phyloP scores from a whole-genome alignment of 2,113 vertebrate species.

The Gracilinanus agilis region DNA sequence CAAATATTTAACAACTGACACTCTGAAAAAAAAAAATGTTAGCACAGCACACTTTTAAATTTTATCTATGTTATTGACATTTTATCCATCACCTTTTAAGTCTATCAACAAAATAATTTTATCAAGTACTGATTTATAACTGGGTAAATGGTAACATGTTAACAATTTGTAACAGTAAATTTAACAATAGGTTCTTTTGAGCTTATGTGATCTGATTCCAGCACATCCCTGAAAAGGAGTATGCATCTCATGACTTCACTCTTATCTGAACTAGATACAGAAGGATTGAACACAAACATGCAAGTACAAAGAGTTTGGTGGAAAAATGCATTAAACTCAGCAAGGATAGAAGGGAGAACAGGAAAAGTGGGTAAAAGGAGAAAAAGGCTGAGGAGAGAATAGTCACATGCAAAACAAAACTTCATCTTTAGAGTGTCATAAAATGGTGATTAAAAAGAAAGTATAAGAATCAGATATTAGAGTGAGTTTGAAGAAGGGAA shows the following conservation, averaged over 20 bases:
- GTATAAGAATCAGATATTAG: neutral
- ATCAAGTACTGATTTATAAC: neutral
- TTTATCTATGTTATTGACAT: neutral
- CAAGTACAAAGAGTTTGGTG: neutral
- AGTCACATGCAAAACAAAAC: neutral
- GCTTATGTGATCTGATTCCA: neutral
- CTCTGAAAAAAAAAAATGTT: neutral
- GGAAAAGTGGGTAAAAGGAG: no score
- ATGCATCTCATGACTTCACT: neutral
- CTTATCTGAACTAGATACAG: neutral
- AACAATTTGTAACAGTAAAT: neutral
- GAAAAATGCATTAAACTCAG: neutral
- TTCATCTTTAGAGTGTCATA: neutral
- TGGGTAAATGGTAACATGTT: neutral
- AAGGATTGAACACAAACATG: neutral
- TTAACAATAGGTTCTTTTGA: neutral
- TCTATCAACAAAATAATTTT: neutral
- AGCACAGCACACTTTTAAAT: neutral
- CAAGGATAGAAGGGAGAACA: no score
- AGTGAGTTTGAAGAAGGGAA: neutral
- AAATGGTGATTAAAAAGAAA: neutral
- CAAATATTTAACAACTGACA: neutral
- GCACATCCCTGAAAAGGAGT: neutral
- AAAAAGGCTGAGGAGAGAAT: neutral
- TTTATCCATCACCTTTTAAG: neutral